A percentile compares a stretch with the other conserved stretches of the same genome.
Evolutionary conservation across 1,140 invertebrate species (phyloP).

Genomic region (Drosophila elegans): DNA sequence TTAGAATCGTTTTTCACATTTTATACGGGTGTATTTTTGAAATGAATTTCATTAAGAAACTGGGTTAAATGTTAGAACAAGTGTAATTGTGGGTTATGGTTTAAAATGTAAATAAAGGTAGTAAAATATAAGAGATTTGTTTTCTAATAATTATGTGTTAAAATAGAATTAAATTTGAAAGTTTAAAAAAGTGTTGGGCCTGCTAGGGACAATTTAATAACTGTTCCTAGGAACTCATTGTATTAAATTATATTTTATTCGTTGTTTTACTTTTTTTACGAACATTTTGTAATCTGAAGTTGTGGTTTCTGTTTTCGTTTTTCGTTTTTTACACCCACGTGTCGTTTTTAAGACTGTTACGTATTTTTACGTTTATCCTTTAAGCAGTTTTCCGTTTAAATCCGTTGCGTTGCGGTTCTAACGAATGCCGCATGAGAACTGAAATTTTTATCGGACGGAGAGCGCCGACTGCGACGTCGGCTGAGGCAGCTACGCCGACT

Average conservation of each 20-base stretch:
- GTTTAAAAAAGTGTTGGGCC: too few relatives aligned
- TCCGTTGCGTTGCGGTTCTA: slow-evolving; percentile 40
- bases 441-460: slow-evolving; percentile 21
- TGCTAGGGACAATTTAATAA: too few relatives aligned
- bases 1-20: slow-evolving; percentile 7
- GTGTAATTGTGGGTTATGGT: neutral
- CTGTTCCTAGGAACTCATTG: slow-evolving; percentile 5
- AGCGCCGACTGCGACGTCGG: neutral
- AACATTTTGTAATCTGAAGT: slow-evolving; percentile 38
- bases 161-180: too few relatives aligned
- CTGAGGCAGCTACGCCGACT: slow-evolving; percentile 34
- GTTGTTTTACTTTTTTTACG: slow-evolving; percentile 47
- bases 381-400: slow-evolving; percentile 1
- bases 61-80: neutral
- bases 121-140: too few relatives aligned
- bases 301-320: slow-evolving; percentile 17
- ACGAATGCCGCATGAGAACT: slow-evolving; percentile 69
- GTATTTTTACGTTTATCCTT: slow-evolving; percentile 18
- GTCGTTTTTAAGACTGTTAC: slow-evolving; percentile 18
- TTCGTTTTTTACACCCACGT: slow-evolving; percentile 38
- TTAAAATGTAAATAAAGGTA: too few relatives aligned
- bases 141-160: too few relatives aligned
- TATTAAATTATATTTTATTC: slow-evolving; percentile 36
- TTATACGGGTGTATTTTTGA: neutral
- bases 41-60: neutral